Base-by-base conservation (phyloP, 2,888 invertebrate genomes). In the Choreutis nemorana region DNA sequence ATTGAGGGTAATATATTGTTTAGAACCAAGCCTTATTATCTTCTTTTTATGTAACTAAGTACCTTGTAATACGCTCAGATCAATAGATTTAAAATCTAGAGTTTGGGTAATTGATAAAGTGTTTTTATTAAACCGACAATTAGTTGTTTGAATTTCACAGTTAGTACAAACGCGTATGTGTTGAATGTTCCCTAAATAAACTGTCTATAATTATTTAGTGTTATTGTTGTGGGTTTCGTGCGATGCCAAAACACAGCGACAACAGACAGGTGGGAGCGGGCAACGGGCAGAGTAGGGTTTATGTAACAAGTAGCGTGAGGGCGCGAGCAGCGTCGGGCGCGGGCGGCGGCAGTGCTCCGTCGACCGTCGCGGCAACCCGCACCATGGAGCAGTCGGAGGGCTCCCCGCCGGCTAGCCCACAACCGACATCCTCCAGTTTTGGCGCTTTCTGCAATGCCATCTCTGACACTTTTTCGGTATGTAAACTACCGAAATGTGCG, bases 361-460 rank as follows among this genome's bases (percentile, higher is more conserved):
- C 59, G 63, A 59, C 58, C 63, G 29, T 26, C 30, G 11, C 59
- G 63, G 57, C 58, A 62, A 28, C 26, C 29, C 13, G 14, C 42
- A 39, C 35, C 41, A 71, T 71, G 71, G 67, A 70, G 51, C 64
- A 64, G 57, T 47, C 59, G 51, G 60, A 55, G 56, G 54, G 53
- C 47, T 55, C 53, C 51, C 53, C 51, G 47, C 51, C 59, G 39
- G 38, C 57, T 48, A 54, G 59, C 55, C 38, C 41, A 31, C 50
- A 65, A 43, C 50, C 55, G 47, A 48, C 65, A 42, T 50, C 60
- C 40, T 56, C 62, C 49, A 65, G 72, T 59, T 78, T 78, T 61
- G 72, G 77, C 50, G 77, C 77, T 52, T 73, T 78, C 66, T 78
- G 78, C 70, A 72, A 50, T 66, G 78, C 78, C 48, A 59, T 78